Base-by-base conservation (phyloP, 2,113 vertebrate genomes). In the Megaleporinus macrocephalus region DNA sequence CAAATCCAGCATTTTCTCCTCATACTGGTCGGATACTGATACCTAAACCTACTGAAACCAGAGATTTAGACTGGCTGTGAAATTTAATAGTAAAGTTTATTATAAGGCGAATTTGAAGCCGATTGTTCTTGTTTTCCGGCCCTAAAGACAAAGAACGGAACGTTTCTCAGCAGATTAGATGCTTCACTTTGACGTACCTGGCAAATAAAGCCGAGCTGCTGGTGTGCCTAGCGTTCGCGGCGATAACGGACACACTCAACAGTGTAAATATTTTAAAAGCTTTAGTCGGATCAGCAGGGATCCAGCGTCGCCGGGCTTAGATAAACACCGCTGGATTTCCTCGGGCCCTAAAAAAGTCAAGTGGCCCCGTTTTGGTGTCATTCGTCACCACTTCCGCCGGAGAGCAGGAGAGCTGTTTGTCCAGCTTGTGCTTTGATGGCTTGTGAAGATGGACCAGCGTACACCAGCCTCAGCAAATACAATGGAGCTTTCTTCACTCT, bases 211-310 rank as follows among this genome's bases (percentile, higher is more conserved):
- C 30, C 7, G 27, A 18, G 36, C 76, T 26, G 24, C 44, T 69
- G 76, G 55, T n/a, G 22, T 69, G 62, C 1, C 47, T 24, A 9
- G 44, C 62, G n/a, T 55, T 26, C 20, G 15, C 26, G 20, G 1
- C n/a, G 24, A 70, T 70, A 59, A 57, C 26, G 47, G 76, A 62
- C 53, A 44, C 51, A 1, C 16, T 47, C 33, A 22, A 73, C 36
- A 72, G 53, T 78, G 74, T 83, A 81, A 85, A 85, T 80, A 85
- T 74, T 75, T 77, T 79, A 83, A 76, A 73, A 79, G 81, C 59
- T 63, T 57, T 47, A 73, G 62, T 33, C 14, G 76, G 27, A 73
- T 82, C 76, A 76, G 30, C 76, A n/a, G 74, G 51, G 59, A 73
- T 57, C 24, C 57, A 68, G 65, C 49, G 36, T 41, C 13, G 18